These are phyloP conservation scores for Brienomyrus longianalis DNA, from an alignment of 2,113 vertebrate genomes.

Conservation along the genomic window DNA sequence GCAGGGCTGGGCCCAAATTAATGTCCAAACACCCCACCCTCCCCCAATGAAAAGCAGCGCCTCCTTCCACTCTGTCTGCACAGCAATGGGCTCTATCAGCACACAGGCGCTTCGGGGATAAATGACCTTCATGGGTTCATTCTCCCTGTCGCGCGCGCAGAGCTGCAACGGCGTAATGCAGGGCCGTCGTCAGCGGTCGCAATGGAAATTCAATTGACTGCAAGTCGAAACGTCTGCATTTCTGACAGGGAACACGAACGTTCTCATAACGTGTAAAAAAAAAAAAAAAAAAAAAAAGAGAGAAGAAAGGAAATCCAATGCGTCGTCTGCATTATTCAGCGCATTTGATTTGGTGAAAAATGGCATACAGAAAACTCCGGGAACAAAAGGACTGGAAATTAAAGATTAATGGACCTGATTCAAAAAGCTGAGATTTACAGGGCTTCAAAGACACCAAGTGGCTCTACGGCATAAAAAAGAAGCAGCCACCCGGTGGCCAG, in stretches of 20 bases:
- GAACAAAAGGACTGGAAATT: slow-evolving; percentile 24
- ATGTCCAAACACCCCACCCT: neutral
- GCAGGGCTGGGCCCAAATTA: neutral
- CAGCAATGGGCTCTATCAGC: neutral
- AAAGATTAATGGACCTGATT: slow-evolving; percentile 38
- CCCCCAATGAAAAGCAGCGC: too few species aligned
- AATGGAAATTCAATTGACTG: neutral
- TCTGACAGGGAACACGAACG: slow-evolving; percentile 5
- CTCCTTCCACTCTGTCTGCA: neutral
- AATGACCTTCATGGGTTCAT: neutral
- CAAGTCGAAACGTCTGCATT: neutral
- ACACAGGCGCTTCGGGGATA: neutral
- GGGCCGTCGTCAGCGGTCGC: neutral
- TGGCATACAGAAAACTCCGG: slow-evolving; percentile 22
- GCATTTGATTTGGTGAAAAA: slow-evolving; percentile 33
- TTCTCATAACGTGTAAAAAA: slow-evolving; percentile 11
- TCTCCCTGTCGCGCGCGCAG: neutral
- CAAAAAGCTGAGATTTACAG: slow-evolving; percentile 21
- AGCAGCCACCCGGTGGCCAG: neutral
- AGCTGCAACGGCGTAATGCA: too few species aligned
- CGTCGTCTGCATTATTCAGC: slow-evolving; percentile 46
- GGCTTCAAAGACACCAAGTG: neutral
- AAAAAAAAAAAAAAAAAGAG: neutral
- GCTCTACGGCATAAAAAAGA: neutral
- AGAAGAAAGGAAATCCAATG: slow-evolving; percentile 25